phyloP scores from a whole-genome alignment of 2,797 vertebrate genomes.

The Chaenodraco wilsoni region DNA sequence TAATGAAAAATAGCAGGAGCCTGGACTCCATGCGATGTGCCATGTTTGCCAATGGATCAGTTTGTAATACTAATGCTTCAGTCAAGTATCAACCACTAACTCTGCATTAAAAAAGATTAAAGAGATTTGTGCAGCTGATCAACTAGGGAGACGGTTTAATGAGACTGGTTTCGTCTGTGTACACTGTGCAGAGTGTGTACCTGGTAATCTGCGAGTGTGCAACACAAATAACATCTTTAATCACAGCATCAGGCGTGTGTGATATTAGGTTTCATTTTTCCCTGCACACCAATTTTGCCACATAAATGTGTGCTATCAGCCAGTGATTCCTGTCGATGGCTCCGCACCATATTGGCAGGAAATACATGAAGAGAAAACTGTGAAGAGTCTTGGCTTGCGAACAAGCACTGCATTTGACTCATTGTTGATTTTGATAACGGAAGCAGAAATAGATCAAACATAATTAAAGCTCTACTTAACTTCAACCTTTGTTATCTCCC shows the following conservation, averaged over 20 bases:
- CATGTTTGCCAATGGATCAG: background rate
- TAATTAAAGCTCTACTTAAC: background rate
- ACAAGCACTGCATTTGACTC: background rate
- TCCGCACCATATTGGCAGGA: slow-evolving; percentile 19
- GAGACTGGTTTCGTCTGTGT: slow-evolving; percentile 4
- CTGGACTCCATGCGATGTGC: background rate
- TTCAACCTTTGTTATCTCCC: background rate
- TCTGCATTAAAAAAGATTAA: slow-evolving; percentile 33
- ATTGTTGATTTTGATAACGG: background rate
- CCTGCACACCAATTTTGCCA: background rate
- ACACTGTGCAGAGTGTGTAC: background rate
- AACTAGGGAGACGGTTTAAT: background rate
- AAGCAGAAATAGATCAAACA: background rate
- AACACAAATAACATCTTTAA: slow-evolving; percentile 4
- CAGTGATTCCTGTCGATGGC: background rate
- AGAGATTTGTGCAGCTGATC: slow-evolving; percentile 34
- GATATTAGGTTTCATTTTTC: background rate
- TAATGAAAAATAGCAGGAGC: background rate
- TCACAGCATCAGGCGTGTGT: background rate
- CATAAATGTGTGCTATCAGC: slow-evolving; percentile 27
- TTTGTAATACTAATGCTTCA: slow-evolving; percentile 22
- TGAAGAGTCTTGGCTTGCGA: background rate
- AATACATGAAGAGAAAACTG: background rate
- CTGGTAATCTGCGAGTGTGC: background rate
- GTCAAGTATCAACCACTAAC: slow-evolving; percentile 22